phyloP scores from a whole-genome alignment of 2,888 invertebrate species.

The Ochropleura leucogaster region DNA sequence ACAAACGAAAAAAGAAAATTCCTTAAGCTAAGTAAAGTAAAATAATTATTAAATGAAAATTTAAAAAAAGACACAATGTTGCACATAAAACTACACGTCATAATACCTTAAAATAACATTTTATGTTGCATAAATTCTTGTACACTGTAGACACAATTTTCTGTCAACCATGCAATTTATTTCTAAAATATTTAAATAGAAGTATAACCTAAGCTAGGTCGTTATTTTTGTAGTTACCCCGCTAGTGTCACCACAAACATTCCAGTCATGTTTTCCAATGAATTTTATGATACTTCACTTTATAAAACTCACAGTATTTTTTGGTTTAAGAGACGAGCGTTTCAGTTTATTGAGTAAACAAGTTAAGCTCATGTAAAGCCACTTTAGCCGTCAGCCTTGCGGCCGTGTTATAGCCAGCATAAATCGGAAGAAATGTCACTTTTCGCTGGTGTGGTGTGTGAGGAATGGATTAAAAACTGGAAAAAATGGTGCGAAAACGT shows the following conservation, averaged over 20 bases:
- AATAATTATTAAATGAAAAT: too few species aligned
- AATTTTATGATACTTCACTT: slow-evolving; percentile 6
- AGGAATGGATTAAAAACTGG: slow-evolving; percentile 8
- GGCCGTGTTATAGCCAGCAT: slow-evolving; percentile 36
- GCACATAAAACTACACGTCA: too few species aligned
- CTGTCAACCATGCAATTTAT: too few species aligned
- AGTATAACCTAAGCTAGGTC: too few species aligned
- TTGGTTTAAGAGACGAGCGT: slow-evolving; percentile 20
- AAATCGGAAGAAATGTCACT: slow-evolving; percentile 29
- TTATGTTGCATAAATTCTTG: too few species aligned
- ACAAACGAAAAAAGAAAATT: too few species aligned
- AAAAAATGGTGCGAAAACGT: neutral
- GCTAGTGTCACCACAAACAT: neutral
- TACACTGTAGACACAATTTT: too few species aligned
- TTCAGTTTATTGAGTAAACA: slow-evolving; percentile 50
- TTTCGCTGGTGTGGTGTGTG: slow-evolving; percentile 1
- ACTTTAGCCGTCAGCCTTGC: slow-evolving; percentile 41
- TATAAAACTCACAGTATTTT: slow-evolving; percentile 24
- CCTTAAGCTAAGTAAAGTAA: too few species aligned
- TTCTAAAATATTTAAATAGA: too few species aligned
- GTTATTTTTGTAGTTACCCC: neutral
- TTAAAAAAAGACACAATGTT: too few species aligned
- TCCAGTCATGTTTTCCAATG: neutral
- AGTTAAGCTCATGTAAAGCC: slow-evolving; percentile 21
- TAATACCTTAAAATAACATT: too few species aligned